These are phyloP conservation scores for Ceyx erithaca DNA, from an alignment of 2,797 vertebrate species.

Conservation along the genomic window DNA sequence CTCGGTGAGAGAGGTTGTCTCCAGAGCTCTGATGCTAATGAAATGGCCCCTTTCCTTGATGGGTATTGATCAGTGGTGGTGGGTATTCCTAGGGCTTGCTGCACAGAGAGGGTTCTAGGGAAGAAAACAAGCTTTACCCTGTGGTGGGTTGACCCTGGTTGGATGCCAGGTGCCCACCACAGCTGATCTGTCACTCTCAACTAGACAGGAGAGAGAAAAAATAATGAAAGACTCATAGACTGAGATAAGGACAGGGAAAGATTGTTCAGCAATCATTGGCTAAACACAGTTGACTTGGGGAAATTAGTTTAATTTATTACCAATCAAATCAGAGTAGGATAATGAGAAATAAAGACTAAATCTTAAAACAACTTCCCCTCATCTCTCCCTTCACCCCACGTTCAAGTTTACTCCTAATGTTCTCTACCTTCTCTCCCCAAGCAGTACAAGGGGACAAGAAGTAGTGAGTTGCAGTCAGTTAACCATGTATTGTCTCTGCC, in stretches of 20 bases:
- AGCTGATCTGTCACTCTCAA: not conserved
- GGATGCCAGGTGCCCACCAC: not conserved
- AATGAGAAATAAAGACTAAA: not conserved
- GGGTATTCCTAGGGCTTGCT: not conserved
- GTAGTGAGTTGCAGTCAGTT: not conserved
- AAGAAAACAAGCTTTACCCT: not conserved
- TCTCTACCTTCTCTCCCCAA: not conserved
- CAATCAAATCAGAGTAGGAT: not conserved
- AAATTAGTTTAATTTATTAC: not conserved
- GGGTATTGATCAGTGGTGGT: not conserved
- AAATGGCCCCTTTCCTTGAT: slow-evolving; percentile 3
- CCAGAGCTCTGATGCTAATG: slow-evolving; percentile 4
- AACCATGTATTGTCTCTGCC: not conserved
- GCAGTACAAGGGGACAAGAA: fast-evolving
- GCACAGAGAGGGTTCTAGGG: not conserved
- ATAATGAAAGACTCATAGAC: fast-evolving
- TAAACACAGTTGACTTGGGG: fast-evolving
- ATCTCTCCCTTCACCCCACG: not conserved
- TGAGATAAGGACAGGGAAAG: not conserved
- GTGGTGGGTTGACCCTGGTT: not conserved
- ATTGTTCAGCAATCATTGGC: not conserved
- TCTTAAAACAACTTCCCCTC: not conserved
- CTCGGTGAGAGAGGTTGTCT: not conserved
- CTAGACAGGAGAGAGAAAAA: not conserved
- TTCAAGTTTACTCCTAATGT: not conserved